Conservation (phyloP, 2,888 invertebrate species). For the Sthenelais limicola region DNA sequence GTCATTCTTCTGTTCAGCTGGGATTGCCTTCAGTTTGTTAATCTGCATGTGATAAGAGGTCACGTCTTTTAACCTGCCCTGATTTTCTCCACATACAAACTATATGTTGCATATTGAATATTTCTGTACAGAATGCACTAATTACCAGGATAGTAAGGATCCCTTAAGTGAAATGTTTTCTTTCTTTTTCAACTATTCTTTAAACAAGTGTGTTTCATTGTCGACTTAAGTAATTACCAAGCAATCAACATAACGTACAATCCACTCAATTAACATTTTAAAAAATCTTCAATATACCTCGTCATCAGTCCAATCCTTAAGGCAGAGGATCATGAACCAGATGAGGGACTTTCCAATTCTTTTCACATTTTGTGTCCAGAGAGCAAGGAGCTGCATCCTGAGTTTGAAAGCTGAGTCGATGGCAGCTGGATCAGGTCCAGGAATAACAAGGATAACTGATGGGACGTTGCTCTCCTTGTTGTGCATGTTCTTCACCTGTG, state of each 20-base stretch:
- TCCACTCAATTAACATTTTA: neutral
- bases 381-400: conserved; percentile 62
- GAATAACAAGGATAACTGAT: conserved; percentile 63
- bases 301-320: conserved; percentile 65
- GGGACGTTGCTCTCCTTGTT: conserved; percentile 56
- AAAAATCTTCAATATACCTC: conserved; percentile 56
- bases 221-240: no score
- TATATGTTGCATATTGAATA: no score
- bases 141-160: no score
- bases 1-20: conserved; percentile 56
- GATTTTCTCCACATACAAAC: no score
- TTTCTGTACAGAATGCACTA: no score
- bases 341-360: conserved; percentile 68
- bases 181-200: neutral
- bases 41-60: no score
- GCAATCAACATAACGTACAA: no score
- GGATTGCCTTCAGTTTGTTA: conserved; percentile 59
- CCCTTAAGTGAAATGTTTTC: neutral
- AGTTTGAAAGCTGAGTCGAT: conserved; percentile 66
- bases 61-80: no score
- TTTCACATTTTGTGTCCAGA: conserved; percentile 68
- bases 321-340: conserved; percentile 65
- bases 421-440: conserved; percentile 63
- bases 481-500: conserved; percentile 49
- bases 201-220: neutral